Conservation (phyloP, 2,113 vertebrate species). For the Canis aureus region DNA sequence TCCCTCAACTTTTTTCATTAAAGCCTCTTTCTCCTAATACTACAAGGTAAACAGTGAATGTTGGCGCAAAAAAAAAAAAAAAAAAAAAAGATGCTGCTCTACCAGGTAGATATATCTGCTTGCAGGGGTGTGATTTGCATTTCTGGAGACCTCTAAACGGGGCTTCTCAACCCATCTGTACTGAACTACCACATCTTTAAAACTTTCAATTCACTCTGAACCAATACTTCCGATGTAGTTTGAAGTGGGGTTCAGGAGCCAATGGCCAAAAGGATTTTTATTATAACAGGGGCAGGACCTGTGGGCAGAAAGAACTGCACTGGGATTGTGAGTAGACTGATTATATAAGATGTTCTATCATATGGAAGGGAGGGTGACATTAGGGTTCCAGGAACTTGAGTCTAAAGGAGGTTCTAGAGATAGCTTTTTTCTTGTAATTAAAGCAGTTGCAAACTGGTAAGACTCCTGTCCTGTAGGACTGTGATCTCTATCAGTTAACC, state of each 20-base stretch:
- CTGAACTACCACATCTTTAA: background rate
- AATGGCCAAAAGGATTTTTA: background rate
- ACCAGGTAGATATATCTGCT: background rate
- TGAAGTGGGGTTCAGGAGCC: background rate
- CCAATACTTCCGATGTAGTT: background rate
- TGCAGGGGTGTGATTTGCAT: background rate
- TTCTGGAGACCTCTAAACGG: background rate
- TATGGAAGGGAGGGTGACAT: background rate
- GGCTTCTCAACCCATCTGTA: background rate
- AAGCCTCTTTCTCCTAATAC: background rate
- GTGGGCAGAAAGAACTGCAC: background rate
- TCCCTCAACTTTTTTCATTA: background rate
- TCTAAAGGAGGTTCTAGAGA: background rate
- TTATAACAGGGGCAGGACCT: background rate
- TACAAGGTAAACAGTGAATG: background rate
- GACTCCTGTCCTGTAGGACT: background rate
- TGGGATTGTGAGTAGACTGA: background rate
- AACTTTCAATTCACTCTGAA: background rate
- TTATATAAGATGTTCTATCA: background rate
- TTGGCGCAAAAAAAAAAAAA: background rate
- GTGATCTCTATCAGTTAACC: background rate
- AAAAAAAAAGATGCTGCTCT: background rate
- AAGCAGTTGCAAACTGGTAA: background rate
- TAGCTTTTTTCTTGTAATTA: background rate
- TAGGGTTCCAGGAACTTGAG: background rate